A percentile compares a stretch with the other conserved stretches of the same genome.
phyloP scores from a whole-genome alignment of 2,888 invertebrate genomes.

The Pyralis farinalis region DNA sequence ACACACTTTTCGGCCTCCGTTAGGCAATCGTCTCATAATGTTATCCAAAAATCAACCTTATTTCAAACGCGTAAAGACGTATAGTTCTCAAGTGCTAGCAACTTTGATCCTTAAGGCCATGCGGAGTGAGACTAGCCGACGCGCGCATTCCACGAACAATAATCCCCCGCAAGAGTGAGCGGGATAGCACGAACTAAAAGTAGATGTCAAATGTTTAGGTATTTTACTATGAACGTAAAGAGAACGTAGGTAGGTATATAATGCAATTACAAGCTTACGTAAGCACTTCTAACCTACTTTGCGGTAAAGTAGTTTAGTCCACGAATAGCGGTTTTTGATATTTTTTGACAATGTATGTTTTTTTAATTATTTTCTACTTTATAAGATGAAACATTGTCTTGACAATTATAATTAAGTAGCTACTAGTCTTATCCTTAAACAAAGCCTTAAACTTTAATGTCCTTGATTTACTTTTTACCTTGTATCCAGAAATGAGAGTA shows the following conservation, averaged over 20 bases:
- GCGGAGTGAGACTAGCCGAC: conserved; percentile 73
- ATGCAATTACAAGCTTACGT: conserved; percentile 72
- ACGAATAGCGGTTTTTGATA: conserved; percentile 19
- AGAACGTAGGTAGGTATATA: conserved; percentile 70
- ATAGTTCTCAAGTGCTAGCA: conserved; percentile 20
- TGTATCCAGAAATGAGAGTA: too few species aligned
- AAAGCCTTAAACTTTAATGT: too few species aligned
- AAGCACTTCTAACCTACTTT: conserved; percentile 70
- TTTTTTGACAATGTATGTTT: too few species aligned
- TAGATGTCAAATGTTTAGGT: conserved; percentile 79
- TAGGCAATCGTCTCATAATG: conserved; percentile 20
- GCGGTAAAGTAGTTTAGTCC: conserved; percentile 31
- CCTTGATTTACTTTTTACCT: too few species aligned
- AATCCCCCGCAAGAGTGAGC: conserved; percentile 64
- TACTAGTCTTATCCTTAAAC: too few species aligned
- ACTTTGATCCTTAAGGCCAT: conserved; percentile 40
- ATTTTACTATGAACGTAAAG: conserved; percentile 70
- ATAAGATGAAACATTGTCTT: too few species aligned
- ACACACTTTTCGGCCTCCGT: conserved; percentile 30
- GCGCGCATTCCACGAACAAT: conserved; percentile 77
- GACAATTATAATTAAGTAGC: too few species aligned
- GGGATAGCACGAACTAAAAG: conserved; percentile 68
- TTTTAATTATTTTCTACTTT: too few species aligned
- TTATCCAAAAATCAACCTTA: conserved; percentile 43
- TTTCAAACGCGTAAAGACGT: conserved; percentile 18